Percentiles rank a stretch among this genome's conserved stretches.
These are phyloP conservation scores for Notodonta ziczac DNA, from an alignment of 2,888 invertebrate genomes.

Conservation along the genomic window DNA sequence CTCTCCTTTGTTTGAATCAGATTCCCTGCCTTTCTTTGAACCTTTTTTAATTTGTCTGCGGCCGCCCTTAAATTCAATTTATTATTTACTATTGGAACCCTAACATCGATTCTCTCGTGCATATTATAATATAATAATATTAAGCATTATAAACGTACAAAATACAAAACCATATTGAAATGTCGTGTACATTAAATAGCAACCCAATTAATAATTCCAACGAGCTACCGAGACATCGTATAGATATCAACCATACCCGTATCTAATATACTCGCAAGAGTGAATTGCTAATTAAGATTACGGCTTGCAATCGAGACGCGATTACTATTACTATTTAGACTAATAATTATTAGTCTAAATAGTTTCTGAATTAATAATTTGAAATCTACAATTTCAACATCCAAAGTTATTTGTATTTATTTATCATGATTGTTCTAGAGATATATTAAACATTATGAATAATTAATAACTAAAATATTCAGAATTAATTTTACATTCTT, in stretches of 20 bases:
- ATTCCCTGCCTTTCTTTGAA: no score
- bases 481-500: not conserved
- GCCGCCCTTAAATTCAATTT: no score
- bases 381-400: not conserved
- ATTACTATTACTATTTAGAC: no score
- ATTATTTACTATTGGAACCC: no score
- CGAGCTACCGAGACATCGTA: constrained; percentile 14
- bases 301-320: constrained; percentile 15
- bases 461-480: not conserved
- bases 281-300: constrained; percentile 31
- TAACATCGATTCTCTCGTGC: not conserved
- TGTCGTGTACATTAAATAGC: constrained; percentile 24
- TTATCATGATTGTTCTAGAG: constrained; percentile 3
- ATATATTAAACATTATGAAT: constrained; percentile 4
- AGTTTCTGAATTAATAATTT: constrained; percentile 13
- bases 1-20: no score
- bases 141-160: constrained; percentile 7
- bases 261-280: constrained; percentile 9
- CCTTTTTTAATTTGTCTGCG: no score
- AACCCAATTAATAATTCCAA: constrained; percentile 28
- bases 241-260: not conserved
- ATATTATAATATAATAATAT: no score
- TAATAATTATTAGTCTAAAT: constrained; percentile 17
- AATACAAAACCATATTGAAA: constrained; percentile 20
- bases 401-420: not conserved